These are phyloP conservation scores for Serranus cabrilla DNA, from an alignment of 2,797 vertebrate species.

Conservation along the genomic window DNA sequence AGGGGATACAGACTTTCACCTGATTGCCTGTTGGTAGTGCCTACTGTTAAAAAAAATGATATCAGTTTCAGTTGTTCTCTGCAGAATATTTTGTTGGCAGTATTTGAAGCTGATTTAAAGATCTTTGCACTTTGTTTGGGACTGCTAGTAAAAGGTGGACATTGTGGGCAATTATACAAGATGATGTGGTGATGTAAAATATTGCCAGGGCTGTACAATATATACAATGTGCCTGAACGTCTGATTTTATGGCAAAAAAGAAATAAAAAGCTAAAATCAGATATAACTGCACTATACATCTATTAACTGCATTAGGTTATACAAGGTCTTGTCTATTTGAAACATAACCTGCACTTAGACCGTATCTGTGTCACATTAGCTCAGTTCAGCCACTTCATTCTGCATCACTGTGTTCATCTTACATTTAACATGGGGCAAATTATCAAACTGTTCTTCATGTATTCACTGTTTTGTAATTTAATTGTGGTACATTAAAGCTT, in stretches of 20 bases:
- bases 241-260: conserved; percentile 22
- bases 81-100: conserved; percentile 41
- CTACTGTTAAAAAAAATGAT: conserved; percentile 49
- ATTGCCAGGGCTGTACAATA: conserved; percentile 30
- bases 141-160: conserved; percentile 25
- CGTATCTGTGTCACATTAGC: conserved; percentile 14
- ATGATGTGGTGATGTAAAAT: conserved; percentile 21
- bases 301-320: conserved; percentile 41
- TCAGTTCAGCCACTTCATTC: conserved; percentile 5
- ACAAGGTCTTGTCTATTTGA: conserved; percentile 39
- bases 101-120: conserved; percentile 46
- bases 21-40: conserved; percentile 56
- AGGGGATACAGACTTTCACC: conserved; percentile 64
- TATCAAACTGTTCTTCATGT: conserved; percentile 24
- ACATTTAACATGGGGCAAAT: neutral
- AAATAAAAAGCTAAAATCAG: conserved; percentile 22
- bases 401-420: conserved; percentile 23
- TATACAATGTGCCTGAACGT: conserved; percentile 58
- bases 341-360: conserved; percentile 29
- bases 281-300: conserved; percentile 48
- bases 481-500: conserved; percentile 46
- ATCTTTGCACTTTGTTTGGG: conserved; percentile 49
- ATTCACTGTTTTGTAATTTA: conserved; percentile 38
- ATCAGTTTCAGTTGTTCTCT: conserved; percentile 31
- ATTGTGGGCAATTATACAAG: conserved; percentile 9